Conservation (phyloP, 2,797 vertebrate genomes). For the Syngnathus rostellatus region DNA sequence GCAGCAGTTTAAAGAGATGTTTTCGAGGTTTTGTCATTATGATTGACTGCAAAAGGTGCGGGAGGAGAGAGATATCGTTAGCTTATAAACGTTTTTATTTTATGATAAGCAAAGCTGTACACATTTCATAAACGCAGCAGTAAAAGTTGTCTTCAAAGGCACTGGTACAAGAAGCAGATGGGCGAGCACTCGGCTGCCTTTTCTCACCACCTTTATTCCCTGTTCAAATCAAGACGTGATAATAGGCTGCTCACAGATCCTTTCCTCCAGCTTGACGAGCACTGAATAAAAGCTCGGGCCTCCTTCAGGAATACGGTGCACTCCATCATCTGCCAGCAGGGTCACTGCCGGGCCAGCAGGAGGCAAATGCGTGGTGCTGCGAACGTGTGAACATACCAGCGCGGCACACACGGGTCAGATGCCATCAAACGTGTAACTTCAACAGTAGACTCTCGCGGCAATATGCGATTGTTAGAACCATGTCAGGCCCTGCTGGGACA, state of each 20-base stretch:
- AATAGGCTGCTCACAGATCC: slow-evolving; percentile 46
- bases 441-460: slow-evolving; percentile 19
- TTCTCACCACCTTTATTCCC: slow-evolving; percentile 40
- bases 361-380: slow-evolving; percentile 24
- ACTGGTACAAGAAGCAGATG: slow-evolving; percentile 19
- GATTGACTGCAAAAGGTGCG: neutral
- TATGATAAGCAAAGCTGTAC: slow-evolving; percentile 26
- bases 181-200: slow-evolving; percentile 18
- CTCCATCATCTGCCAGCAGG: slow-evolving; percentile 51
- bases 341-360: slow-evolving; percentile 52
- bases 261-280: slow-evolving; percentile 26
- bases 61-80: slow-evolving; percentile 5
- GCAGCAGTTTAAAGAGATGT: neutral
- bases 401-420: neutral
- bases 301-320: slow-evolving; percentile 43
- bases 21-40: slow-evolving; percentile 13
- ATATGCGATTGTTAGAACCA: slow-evolving; percentile 27
- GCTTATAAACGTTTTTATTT: slow-evolving; percentile 33
- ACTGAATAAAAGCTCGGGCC: slow-evolving; percentile 34
- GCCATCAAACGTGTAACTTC: slow-evolving; percentile 12
- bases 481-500: slow-evolving; percentile 3
- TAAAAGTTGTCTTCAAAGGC: slow-evolving; percentile 10
- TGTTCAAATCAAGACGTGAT: slow-evolving; percentile 49
- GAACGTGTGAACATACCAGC: slow-evolving; percentile 43
- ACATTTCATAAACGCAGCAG: slow-evolving; percentile 9